These are phyloP conservation scores for Hedya salicella DNA, from an alignment of 2,888 invertebrate genomes.

Conservation along the genomic window DNA sequence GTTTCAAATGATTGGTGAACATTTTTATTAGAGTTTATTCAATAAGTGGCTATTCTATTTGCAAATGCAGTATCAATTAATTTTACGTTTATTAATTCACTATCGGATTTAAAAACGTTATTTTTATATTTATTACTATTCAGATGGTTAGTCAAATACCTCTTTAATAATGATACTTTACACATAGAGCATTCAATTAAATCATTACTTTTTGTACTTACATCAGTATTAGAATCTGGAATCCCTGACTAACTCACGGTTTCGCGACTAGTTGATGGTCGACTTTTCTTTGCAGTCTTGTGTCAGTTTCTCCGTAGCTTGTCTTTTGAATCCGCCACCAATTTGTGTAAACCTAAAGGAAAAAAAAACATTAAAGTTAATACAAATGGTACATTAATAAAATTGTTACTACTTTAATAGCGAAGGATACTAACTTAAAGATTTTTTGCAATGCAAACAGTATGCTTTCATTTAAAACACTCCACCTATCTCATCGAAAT, in stretches of 20 bases:
- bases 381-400: too few species aligned
- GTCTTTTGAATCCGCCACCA: too few species aligned
- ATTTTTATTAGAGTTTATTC: not conserved
- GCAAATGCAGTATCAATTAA: not conserved
- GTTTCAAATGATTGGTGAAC: not conserved
- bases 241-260: too few species aligned
- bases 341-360: too few species aligned
- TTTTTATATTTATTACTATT: not conserved
- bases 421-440: not conserved
- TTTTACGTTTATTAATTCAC: not conserved
- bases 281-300: too few species aligned
- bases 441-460: slow-evolving; percentile 2
- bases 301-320: too few species aligned
- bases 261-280: too few species aligned
- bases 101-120: not conserved
- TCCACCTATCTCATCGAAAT: not conserved
- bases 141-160: not conserved
- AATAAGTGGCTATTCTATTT: slow-evolving; percentile 4
- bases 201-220: slow-evolving; percentile 14
- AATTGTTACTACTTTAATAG: not conserved
- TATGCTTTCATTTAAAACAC: not conserved
- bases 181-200: slow-evolving; percentile 15
- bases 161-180: not conserved
- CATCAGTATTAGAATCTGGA: not conserved
- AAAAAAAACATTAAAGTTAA: too few species aligned